Conservation (phyloP, 1,140 invertebrate species). For the Triops longicaudatus region DNA sequence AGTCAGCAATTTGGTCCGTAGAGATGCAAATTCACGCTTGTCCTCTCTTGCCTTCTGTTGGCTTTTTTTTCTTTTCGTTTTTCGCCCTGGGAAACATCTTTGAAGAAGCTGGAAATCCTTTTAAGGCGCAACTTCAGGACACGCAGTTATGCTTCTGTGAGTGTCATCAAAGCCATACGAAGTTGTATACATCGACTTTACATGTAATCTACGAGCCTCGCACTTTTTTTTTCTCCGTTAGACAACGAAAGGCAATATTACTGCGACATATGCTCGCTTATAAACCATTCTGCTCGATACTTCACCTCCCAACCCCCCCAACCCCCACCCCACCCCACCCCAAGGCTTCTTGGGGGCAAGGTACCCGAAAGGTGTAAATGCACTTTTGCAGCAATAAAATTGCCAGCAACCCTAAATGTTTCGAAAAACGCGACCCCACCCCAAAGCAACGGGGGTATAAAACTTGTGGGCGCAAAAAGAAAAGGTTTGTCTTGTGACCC, state of each 20-base stretch:
- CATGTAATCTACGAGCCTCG: not conserved
- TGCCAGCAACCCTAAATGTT: not conserved
- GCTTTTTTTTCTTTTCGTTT: not conserved
- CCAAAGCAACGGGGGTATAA: not conserved
- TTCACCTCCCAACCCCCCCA: too few species aligned
- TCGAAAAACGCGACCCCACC: not conserved
- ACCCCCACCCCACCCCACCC: too few species aligned
- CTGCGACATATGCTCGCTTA: not conserved
- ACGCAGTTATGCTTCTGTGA: slow-evolving; percentile 14
- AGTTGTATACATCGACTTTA: slow-evolving; percentile 3
- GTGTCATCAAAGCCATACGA: not conserved
- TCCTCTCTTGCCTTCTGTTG: not conserved
- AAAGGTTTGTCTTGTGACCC: too few species aligned
- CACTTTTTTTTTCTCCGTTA: not conserved
- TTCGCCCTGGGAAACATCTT: not conserved
- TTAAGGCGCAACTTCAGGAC: not conserved
- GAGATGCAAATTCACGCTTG: not conserved
- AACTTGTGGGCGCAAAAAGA: not conserved
- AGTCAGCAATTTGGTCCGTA: not conserved
- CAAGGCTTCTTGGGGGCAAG: too few species aligned
- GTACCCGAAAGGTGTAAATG: not conserved
- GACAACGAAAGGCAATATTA: not conserved
- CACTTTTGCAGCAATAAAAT: not conserved
- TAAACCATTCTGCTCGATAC: too few species aligned
- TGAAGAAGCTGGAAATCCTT: slow-evolving; percentile 9